phyloP scores from a whole-genome alignment of 2,113 vertebrate species.

The Upupa epops region DNA sequence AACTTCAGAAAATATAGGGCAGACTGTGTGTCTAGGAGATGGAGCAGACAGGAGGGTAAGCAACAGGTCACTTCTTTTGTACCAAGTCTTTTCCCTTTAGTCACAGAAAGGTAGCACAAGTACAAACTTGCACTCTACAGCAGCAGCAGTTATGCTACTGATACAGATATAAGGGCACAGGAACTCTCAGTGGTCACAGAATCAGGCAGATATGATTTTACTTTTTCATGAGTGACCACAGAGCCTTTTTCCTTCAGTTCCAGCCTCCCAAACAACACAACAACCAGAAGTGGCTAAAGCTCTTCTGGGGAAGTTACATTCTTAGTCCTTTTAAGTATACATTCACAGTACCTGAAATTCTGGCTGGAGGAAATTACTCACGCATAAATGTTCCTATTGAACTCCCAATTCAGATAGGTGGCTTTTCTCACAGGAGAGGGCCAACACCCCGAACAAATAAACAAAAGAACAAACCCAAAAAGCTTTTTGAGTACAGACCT shows the following conservation, averaged over 20 bases:
- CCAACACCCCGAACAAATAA: neutral
- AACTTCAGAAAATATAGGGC: neutral
- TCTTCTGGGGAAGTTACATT: neutral
- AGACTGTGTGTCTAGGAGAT: neutral
- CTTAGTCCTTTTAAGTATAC: neutral
- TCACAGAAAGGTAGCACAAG: neutral
- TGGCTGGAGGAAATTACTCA: neutral
- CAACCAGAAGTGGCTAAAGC: neutral
- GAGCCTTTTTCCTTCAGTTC: neutral
- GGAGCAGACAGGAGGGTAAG: neutral
- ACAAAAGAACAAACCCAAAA: too few species aligned
- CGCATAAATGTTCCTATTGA: neutral
- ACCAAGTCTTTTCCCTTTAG: neutral
- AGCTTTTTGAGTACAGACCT: neutral
- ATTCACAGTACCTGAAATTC: neutral
- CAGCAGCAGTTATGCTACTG: neutral
- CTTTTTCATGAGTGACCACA: neutral
- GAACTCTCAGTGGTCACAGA: neutral
- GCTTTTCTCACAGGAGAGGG: neutral
- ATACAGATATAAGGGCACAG: neutral
- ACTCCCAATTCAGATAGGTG: neutral
- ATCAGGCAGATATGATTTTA: neutral
- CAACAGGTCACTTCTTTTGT: neutral
- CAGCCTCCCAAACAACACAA: neutral
- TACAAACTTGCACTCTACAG: neutral